Conservation (phyloP, 2,797 vertebrate species). For the Microctenopoma steveboyesi region DNA sequence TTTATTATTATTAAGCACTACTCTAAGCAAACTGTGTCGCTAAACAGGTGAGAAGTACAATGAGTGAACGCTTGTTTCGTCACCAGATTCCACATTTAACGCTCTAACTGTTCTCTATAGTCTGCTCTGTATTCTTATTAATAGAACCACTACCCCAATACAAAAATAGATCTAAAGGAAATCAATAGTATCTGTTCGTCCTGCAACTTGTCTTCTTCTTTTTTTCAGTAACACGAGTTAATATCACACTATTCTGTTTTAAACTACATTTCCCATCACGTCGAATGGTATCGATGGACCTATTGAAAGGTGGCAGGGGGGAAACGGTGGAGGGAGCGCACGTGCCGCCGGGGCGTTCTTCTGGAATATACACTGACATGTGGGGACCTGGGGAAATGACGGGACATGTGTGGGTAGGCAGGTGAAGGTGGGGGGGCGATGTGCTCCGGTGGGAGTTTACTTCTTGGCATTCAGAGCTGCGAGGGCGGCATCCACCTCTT, state of each 20-base stretch:
- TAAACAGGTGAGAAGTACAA: constrained; percentile 73
- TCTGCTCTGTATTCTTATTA: constrained; percentile 73
- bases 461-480: constrained; percentile 93
- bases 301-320: constrained; percentile 60
- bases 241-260: constrained; percentile 58
- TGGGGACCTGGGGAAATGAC: constrained; percentile 49
- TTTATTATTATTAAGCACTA: constrained; percentile 82
- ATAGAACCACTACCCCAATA: constrained; percentile 80
- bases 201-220: constrained; percentile 64
- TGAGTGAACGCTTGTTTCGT: constrained; percentile 68
- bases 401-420: constrained; percentile 55
- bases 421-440: constrained; percentile 38
- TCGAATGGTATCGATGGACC: constrained; percentile 68
- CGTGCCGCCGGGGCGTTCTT: constrained; percentile 57
- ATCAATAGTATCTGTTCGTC: constrained; percentile 79
- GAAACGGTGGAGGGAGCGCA: constrained; percentile 30
- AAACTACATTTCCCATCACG: constrained; percentile 71
- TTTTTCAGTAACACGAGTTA: constrained; percentile 71
- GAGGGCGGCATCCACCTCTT: constrained; percentile 90
- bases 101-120: constrained; percentile 49
- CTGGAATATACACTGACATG: constrained; percentile 70
- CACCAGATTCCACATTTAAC: constrained; percentile 52
- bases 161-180: constrained; percentile 85
- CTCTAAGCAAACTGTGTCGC: constrained; percentile 79
- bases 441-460: constrained; percentile 77